These are phyloP conservation scores for Stenotaenia linearis DNA, from an alignment of 2,888 invertebrate species.

Conservation along the genomic window DNA sequence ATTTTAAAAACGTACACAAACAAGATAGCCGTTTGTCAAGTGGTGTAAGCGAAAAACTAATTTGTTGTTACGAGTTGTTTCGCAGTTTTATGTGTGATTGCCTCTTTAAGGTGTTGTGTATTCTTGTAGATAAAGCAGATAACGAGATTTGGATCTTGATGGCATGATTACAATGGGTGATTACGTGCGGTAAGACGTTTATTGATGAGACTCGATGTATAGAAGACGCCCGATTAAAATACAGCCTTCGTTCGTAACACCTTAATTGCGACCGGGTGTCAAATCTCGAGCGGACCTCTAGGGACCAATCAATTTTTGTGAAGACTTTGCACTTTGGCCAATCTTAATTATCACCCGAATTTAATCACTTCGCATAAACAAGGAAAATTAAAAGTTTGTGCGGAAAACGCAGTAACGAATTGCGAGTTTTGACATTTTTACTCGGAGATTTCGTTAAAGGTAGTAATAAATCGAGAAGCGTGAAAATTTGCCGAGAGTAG, in stretches of 20 bases:
- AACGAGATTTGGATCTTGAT: neutral
- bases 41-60: too few species aligned
- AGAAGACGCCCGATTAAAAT: neutral
- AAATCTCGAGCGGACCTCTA: neutral
- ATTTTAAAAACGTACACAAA: too few species aligned
- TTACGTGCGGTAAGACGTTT: neutral
- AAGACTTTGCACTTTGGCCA: slow-evolving; percentile 3
- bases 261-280: neutral
- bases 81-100: neutral
- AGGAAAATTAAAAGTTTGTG: neutral
- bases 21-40: too few species aligned
- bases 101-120: neutral
- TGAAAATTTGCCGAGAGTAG: slow-evolving; percentile 17
- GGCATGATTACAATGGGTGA: neutral
- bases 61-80: neutral
- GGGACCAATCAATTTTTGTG: slow-evolving; percentile 13
- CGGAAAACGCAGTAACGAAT: neutral
- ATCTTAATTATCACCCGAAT: neutral
- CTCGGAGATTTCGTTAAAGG: slow-evolving; percentile 4
- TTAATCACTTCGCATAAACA: slow-evolving; percentile 7
- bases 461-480: slow-evolving; percentile 4
- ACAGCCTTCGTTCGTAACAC: neutral
- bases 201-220: neutral
- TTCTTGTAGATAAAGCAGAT: neutral
- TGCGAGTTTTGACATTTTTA: neutral